These are phyloP conservation scores for Thalpophila matura DNA, from an alignment of 2,888 invertebrate species.

Conservation along the genomic window DNA sequence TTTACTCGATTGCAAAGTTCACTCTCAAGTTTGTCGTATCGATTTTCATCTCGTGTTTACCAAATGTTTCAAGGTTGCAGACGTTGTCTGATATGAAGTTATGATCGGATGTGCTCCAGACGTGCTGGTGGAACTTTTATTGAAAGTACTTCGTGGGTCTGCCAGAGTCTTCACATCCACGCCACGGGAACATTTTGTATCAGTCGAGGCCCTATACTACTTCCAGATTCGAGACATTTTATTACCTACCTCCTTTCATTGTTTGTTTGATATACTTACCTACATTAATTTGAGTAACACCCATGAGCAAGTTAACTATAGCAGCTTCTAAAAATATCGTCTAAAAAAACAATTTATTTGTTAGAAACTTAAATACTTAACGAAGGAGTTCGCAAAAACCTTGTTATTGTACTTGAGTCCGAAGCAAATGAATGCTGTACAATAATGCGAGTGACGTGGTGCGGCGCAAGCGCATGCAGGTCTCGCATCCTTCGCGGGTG, in stretches of 20 bases:
- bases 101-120: constrained; percentile 25
- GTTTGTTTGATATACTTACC: too few relatives aligned
- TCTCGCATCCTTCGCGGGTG: constrained; percentile 21
- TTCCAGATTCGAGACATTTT: too few relatives aligned
- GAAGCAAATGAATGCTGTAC: neutral
- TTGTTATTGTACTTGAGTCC: neutral
- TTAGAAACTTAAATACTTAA: constrained; percentile 4
- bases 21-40: constrained; percentile 87
- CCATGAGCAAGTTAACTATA: neutral
- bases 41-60: constrained; percentile 89
- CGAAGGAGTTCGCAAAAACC: neutral
- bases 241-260: too few relatives aligned
- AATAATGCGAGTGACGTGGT: neutral
- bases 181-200: neutral
- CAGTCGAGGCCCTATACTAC: neutral
- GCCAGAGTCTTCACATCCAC: too few relatives aligned
- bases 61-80: constrained; percentile 87
- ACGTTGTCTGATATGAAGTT: constrained; percentile 52
- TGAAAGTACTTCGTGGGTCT: neutral
- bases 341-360: neutral
- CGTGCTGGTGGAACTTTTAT: constrained; percentile 21
- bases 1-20: constrained; percentile 87
- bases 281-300: too few relatives aligned
- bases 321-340: neutral
- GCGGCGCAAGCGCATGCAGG: constrained; percentile 23